Conservation (phyloP, 1,140 invertebrate species). For the Microplitis demolitor region DNA sequence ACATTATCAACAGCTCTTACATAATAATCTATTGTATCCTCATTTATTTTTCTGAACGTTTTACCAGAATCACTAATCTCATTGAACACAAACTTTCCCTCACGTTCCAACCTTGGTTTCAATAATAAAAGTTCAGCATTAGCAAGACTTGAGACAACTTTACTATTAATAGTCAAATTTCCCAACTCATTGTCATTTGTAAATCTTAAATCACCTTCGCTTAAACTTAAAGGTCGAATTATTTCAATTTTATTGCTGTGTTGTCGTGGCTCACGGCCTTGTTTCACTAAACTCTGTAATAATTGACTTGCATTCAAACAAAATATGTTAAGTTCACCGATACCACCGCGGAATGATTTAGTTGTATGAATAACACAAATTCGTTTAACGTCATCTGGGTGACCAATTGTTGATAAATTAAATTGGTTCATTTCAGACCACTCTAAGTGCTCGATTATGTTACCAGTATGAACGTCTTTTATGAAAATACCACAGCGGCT, state of each 20-base stretch:
- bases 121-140: conserved; percentile 50
- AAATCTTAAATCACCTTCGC: conserved; percentile 60
- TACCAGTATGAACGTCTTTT: conserved; percentile 58
- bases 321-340: conserved; percentile 61
- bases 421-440: conserved; percentile 64
- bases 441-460: conserved; percentile 55
- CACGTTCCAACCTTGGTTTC: conserved; percentile 39
- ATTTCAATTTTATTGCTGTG: conserved; percentile 28
- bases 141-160: conserved; percentile 46
- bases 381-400: conserved; percentile 61
- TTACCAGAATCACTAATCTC: conserved; percentile 29
- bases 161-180: conserved; percentile 40
- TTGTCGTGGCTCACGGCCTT: conserved; percentile 53
- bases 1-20: conserved; percentile 43
- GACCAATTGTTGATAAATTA: conserved; percentile 57
- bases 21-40: conserved; percentile 31
- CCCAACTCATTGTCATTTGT: conserved; percentile 31
- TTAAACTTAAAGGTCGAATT: conserved; percentile 57
- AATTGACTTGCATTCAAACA: conserved; percentile 57
- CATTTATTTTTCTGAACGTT: conserved; percentile 7
- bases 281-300: conserved; percentile 55
- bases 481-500: conserved; percentile 58
- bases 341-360: conserved; percentile 59
- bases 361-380: conserved; percentile 64
- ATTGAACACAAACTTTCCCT: conserved; percentile 39